Evolutionary conservation across 2,888 invertebrate species (phyloP).

Genomic region (Alentia gelatinosa): DNA sequence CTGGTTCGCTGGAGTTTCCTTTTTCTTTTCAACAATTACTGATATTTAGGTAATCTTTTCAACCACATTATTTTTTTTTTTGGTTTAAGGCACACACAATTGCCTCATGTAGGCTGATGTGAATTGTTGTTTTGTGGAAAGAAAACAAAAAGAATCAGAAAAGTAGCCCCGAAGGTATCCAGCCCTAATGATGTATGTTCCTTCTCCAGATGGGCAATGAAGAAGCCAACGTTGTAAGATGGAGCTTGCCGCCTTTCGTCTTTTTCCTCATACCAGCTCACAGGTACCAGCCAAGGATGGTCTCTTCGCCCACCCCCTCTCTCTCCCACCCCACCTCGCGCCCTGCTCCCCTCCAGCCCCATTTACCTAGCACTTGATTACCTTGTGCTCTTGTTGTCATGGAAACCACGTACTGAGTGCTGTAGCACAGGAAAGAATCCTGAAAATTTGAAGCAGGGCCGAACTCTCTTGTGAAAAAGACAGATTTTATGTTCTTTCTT

Average conservation of each 20-base stretch:
- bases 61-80: not conserved
- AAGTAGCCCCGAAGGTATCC: no score
- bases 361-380: constrained; percentile 31
- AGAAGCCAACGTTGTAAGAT: not conserved
- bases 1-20: not conserved
- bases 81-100: not conserved
- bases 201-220: no score
- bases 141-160: no score
- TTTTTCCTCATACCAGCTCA: not conserved
- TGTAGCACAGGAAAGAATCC: constrained; percentile 44
- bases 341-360: not conserved
- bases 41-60: no score
- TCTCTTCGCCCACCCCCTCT: not conserved
- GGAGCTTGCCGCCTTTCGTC: not conserved
- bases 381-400: constrained; percentile 37
- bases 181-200: no score
- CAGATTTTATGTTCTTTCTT: not conserved
- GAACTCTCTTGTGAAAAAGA: not conserved
- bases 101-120: no score
- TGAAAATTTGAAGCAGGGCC: constrained; percentile 14
- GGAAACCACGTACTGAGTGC: constrained; percentile 41
- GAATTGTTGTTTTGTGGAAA: no score
- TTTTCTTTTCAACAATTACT: no score
- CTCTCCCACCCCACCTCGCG: not conserved
- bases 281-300: constrained; percentile 11